Evolutionary conservation across 1,140 invertebrate genomes (phyloP).

Genomic region (Ridgeia piscesae): DNA sequence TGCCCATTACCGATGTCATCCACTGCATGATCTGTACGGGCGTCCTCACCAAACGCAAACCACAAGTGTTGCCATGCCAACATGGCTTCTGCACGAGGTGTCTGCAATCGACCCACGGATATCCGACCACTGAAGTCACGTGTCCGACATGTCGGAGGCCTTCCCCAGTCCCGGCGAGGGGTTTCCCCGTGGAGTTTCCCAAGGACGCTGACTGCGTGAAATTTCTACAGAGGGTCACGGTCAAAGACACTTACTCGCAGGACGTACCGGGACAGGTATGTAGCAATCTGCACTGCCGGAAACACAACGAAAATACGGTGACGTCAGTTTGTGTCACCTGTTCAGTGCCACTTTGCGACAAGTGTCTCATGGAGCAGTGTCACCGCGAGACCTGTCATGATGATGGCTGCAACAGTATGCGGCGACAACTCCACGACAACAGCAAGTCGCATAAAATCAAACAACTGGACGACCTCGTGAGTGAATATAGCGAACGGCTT

Average conservation of each 20-base stretch:
- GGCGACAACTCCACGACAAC: neutral
- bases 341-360: neutral
- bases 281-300: neutral
- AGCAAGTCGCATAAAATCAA: neutral
- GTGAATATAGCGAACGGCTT: neutral
- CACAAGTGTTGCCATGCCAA: neutral
- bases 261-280: neutral
- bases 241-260: neutral
- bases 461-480: neutral
- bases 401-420: neutral
- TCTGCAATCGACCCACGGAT: neutral
- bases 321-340: neutral
- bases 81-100: neutral
- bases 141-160: neutral
- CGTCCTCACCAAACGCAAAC: neutral
- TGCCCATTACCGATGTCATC: neutral
- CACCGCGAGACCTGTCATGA: neutral
- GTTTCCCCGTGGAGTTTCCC: neutral
- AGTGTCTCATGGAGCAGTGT: neutral
- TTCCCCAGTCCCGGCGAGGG: neutral
- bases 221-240: neutral
- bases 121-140: neutral
- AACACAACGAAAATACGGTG: neutral
- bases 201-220: neutral
- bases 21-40: slow-evolving; percentile 7